Percentiles rank a stretch among this genome's conserved stretches.
Evolutionary conservation across 92 coral and sea anemone genomes (phyloP).

Genomic region (Palythoa grandis): DNA sequence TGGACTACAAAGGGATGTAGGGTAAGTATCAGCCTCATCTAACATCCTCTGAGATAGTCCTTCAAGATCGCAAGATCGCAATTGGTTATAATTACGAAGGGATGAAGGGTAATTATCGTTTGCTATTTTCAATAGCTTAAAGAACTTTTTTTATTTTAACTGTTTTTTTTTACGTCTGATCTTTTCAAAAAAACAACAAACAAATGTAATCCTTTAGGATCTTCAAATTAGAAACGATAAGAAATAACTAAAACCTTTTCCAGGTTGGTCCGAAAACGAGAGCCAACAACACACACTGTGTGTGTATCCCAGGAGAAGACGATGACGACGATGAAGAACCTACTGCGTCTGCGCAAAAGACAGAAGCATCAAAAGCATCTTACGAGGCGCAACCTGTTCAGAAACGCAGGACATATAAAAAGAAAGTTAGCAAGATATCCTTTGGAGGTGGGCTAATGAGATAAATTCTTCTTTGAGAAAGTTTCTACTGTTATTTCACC

Average conservation of each 20-base stretch:
- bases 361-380: slow-evolving; percentile 16
- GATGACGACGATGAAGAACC: slow-evolving; percentile 61
- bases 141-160: too few species aligned
- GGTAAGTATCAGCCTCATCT: slow-evolving; percentile 55
- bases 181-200: not conserved
- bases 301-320: slow-evolving; percentile 84
- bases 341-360: slow-evolving; percentile 41
- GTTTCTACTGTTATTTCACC: too few species aligned
- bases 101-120: too few species aligned
- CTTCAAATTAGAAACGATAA: not conserved
- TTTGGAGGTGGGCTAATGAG: slow-evolving; percentile 51
- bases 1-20: slow-evolving; percentile 91
- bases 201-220: not conserved
- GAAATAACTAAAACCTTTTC: not conserved
- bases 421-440: slow-evolving; percentile 76
- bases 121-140: too few species aligned
- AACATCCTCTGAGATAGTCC: too few species aligned
- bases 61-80: too few species aligned
- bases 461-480: not conserved
- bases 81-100: too few species aligned
- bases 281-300: slow-evolving; percentile 83
- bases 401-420: slow-evolving; percentile 56
- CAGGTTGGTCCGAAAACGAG: slow-evolving; percentile 91
- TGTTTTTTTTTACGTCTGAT: too few species aligned
- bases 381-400: slow-evolving; percentile 35